A percentile compares a stretch with the other conserved stretches of the same genome.
Conservation (phyloP, 2,797 vertebrate species). For the Chaetodon trifasciatus region DNA sequence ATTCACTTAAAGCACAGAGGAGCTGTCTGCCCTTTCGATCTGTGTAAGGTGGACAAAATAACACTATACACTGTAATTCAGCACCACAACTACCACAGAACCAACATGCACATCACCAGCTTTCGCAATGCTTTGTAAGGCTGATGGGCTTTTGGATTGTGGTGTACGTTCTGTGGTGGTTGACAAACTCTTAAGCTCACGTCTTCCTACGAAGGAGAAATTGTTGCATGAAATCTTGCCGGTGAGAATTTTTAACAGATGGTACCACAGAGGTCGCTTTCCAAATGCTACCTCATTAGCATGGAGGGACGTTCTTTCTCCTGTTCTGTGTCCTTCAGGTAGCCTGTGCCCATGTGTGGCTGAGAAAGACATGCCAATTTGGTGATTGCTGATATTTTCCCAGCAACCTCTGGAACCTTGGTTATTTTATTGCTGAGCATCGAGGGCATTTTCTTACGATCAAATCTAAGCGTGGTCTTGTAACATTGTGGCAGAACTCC, state of each 20-base stretch:
- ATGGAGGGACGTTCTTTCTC: conserved; percentile 27
- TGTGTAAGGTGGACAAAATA: background rate
- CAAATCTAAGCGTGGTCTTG: conserved; percentile 7
- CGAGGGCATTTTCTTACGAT: background rate
- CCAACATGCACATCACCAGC: background rate
- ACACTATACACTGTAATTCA: background rate
- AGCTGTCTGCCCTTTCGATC: background rate
- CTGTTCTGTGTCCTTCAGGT: conserved; percentile 56
- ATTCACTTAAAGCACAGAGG: background rate
- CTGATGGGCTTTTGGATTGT: background rate
- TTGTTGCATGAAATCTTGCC: background rate
- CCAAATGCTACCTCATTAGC: conserved; percentile 53
- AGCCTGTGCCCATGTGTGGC: background rate
- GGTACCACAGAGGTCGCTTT: conserved; percentile 41
- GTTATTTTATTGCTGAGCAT: background rate
- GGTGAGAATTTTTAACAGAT: conserved; percentile 48
- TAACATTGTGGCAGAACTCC: conserved; percentile 18
- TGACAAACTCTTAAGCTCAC: background rate
- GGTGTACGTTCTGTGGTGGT: background rate
- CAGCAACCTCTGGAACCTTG: background rate
- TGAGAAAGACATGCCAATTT: background rate
- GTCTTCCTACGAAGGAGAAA: background rate
- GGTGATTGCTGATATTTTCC: conserved; percentile 16
- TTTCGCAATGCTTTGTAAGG: background rate
- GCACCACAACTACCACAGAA: too few relatives aligned